Evolutionary conservation across 2,888 invertebrate genomes (phyloP), one percentile per base, ranked within the genome.

Genomic region (Apamea anceps): DNA sequence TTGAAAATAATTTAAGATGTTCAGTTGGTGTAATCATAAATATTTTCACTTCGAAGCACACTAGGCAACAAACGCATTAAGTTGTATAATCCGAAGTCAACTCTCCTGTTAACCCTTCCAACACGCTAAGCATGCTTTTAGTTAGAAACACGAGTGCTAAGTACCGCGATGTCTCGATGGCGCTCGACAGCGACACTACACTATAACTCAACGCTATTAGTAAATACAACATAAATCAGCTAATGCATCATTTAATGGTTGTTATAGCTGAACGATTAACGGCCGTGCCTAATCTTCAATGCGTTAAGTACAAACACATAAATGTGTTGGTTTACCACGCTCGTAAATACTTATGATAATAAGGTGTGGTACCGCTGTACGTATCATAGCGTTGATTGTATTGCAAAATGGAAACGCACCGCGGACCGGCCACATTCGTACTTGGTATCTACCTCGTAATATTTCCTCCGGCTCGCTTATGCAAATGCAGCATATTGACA

Each of bases 281-380:
- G 90, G 91, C 90, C 91, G 93, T 92, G 92, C 91, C 93, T 94
- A 94, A 95, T 93, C 92, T 93, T 91, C 91, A 92, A 92, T 85
- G 88, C 87, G 93, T 92, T 92, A 92, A 93, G 92, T 94, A 92
- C 92, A 92, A 92, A 90, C 90, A 92, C 91, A 94, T 94, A 94
- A 95, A 94, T 93, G 93, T 93, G 93, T 94, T 95, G 93, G 95
- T 95, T 95, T 95, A 95, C 94, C 92, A 91, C 91, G 92, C 91
- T 93, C 93, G 93, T 95, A 95, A 95, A 95, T 95, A 94, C 92
- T 94, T 95, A 94, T 95, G 95, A 91, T 95, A 95, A 96, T 95
- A 93, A 94, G 95, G 93, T 91, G 92, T 87, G 93, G 92, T 84
- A 81, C 90, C 84, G 86, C 85, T 81, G 89, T 89, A 87, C 90